These are phyloP conservation scores for Drosophila sulfurigaster DNA, from an alignment of 1,140 invertebrate genomes.

Conservation along the genomic window DNA sequence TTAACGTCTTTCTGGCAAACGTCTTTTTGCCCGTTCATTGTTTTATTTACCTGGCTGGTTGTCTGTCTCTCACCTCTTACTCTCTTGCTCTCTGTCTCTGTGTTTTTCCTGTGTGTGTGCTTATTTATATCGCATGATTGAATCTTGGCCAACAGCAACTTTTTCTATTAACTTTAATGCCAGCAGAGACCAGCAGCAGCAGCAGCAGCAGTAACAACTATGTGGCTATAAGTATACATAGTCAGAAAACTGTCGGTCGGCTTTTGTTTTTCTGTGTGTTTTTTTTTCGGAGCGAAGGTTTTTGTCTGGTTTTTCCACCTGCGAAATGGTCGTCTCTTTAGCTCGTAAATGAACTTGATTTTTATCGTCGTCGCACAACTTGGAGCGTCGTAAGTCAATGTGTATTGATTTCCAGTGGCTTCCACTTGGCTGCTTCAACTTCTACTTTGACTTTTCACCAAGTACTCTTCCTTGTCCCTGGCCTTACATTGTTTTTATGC, in stretches of 20 bases:
- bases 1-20: conserved; percentile 55
- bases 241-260: conserved; percentile 23
- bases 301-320: conserved; percentile 54
- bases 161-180: conserved; percentile 84
- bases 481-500: conserved; percentile 63
- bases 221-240: conserved; percentile 34
- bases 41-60: conserved; percentile 76
- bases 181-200: conserved; percentile 48
- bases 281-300: conserved; percentile 15
- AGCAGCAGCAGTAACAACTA: conserved; percentile 59
- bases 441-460: conserved; percentile 23
- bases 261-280: too few relatives aligned
- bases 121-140: conserved; percentile 83
- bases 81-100: conserved; percentile 5
- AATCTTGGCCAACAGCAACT: conserved; percentile 83
- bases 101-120: conserved; percentile 54
- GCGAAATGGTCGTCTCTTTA: conserved; percentile 58
- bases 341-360: conserved; percentile 80
- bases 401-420: conserved; percentile 76
- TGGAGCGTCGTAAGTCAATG: conserved; percentile 15
- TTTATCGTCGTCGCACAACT: conserved; percentile 65
- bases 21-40: conserved; percentile 66
- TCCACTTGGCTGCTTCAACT: conserved; percentile 67
- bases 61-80: background rate
- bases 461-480: conserved; percentile 56